phyloP scores from a whole-genome alignment of 23 tunicate species.

The Diplosoma virens region DNA sequence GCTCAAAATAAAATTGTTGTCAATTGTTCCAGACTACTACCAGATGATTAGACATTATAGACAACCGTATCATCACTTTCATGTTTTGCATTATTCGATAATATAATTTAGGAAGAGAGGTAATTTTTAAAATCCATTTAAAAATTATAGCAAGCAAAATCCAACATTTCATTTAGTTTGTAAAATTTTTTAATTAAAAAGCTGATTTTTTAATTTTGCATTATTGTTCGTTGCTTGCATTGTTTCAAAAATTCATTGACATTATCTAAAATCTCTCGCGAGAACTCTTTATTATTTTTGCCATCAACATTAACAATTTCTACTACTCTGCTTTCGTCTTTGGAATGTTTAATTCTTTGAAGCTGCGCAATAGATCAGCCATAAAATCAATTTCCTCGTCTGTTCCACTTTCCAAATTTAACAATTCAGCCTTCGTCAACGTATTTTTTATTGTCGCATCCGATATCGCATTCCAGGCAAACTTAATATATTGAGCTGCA shows the following conservation, averaged over 20 bases:
- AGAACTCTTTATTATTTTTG: conserved; percentile 20
- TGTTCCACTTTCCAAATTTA: conserved; percentile 21
- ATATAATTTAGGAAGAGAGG: too few relatives aligned
- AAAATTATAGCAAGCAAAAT: too few relatives aligned
- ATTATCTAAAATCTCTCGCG: conserved; percentile 8
- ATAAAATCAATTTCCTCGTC: conserved; percentile 6
- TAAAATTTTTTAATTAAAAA: too few relatives aligned
- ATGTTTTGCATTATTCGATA: too few relatives aligned
- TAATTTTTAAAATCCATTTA: too few relatives aligned
- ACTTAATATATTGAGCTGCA: conserved; percentile 27
- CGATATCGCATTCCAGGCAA: conserved; percentile 22
- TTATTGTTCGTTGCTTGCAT: not conserved
- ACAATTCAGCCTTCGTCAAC: conserved; percentile 19
- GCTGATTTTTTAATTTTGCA: too few relatives aligned
- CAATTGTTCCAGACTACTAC: not conserved
- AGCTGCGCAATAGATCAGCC: conserved; percentile 35
- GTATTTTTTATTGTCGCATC: conserved; percentile 23
- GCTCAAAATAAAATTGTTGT: not conserved
- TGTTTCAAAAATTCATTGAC: conserved; percentile 29
- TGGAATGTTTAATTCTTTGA: conserved; percentile 15
- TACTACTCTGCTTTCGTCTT: conserved; percentile 8
- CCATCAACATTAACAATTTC: conserved; percentile 30
- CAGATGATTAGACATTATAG: not conserved
- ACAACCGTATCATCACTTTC: not conserved
- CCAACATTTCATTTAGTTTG: too few relatives aligned